Conservation (phyloP, 2,888 invertebrate genomes). For the Drosophila quasianomalipes region DNA sequence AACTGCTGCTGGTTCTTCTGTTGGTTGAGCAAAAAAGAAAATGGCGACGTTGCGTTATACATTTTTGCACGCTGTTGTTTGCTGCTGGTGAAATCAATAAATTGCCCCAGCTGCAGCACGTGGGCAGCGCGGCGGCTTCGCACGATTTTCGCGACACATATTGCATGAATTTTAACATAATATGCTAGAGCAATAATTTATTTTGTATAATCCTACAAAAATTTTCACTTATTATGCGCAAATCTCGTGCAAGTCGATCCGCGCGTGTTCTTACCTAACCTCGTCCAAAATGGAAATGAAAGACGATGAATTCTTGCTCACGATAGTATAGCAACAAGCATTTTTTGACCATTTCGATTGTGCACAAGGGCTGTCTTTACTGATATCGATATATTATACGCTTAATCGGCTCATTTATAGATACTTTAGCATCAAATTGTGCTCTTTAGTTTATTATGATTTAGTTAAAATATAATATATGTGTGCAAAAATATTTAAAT, state of each 20-base stretch:
- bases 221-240: slow-evolving; percentile 49
- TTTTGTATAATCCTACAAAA: slow-evolving; percentile 26
- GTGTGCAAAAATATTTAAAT: background rate
- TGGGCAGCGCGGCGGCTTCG: slow-evolving; percentile 50
- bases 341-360: background rate
- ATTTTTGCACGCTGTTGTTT: slow-evolving; percentile 62
- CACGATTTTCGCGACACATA: slow-evolving; percentile 77
- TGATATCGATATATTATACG: slow-evolving; percentile 5
- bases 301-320: slow-evolving; percentile 26
- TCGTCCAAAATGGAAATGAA: slow-evolving; percentile 82
- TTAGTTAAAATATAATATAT: background rate
- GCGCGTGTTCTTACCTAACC: slow-evolving; percentile 85
- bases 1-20: slow-evolving; percentile 76
- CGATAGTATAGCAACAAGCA: slow-evolving; percentile 29
- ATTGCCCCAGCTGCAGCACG: slow-evolving; percentile 75
- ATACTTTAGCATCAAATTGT: background rate
- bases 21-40: slow-evolving; percentile 84
- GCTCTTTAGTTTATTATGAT: background rate
- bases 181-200: slow-evolving; percentile 35
- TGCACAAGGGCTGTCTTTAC: slow-evolving; percentile 2
- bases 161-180: slow-evolving; percentile 78
- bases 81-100: slow-evolving; percentile 81
- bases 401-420: fast-evolving
- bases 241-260: slow-evolving; percentile 69
- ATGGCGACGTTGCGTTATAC: slow-evolving; percentile 82